A percentile compares a stretch with the other conserved stretches of the same genome.
phyloP scores from a whole-genome alignment of 2,113 vertebrate genomes.

The Prionailurus bengalensis region DNA sequence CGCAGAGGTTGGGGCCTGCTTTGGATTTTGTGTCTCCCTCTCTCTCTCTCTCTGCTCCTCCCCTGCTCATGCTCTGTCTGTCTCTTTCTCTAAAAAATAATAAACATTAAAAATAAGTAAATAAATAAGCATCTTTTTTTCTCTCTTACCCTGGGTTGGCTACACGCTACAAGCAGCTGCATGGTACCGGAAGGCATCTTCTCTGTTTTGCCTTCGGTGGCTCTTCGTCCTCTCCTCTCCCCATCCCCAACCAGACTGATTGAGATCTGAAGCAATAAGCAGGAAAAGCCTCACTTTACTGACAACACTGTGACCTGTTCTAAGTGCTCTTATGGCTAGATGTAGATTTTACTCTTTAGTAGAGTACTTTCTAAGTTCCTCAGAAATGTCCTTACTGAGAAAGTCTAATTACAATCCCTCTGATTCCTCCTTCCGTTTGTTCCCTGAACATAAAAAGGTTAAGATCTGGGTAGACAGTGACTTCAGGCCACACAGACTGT shows the following conservation, averaged over 20 bases:
- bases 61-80: too few relatives aligned
- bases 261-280: too few relatives aligned
- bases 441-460: background rate
- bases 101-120: too few relatives aligned
- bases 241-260: accelerated
- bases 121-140: too few relatives aligned
- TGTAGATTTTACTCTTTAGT: background rate
- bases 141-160: background rate
- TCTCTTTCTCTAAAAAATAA: too few relatives aligned
- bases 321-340: background rate
- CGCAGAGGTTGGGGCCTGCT: too few relatives aligned
- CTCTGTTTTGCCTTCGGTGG: background rate
- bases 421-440: background rate
- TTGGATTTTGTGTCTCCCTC: too few relatives aligned
- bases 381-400: background rate
- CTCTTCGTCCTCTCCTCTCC: background rate
- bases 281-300: background rate
- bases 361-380: background rate
- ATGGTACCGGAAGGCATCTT: background rate
- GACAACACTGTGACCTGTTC: too few relatives aligned
- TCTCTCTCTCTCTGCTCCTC: too few relatives aligned
- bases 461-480: background rate
- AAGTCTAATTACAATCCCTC: background rate
- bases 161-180: too few relatives aligned
- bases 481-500: background rate